phyloP scores from a whole-genome alignment of 2,888 invertebrate species.

The Steromphala cineraria region DNA sequence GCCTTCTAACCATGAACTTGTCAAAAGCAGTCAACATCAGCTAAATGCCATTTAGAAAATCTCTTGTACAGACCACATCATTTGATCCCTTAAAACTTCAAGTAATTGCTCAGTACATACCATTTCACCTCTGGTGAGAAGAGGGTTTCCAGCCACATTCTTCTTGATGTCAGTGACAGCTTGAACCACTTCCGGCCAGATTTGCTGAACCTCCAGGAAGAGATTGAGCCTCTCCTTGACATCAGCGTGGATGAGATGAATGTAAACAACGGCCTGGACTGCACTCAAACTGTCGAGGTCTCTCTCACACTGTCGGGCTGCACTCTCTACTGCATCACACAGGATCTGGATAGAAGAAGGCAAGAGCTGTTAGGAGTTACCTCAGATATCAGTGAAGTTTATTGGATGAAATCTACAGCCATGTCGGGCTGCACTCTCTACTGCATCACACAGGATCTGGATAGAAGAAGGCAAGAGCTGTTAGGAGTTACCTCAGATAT shows the following conservation, averaged over 20 bases:
- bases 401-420: too few relatives aligned
- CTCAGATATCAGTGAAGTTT: too few relatives aligned
- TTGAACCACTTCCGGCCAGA: slow-evolving; percentile 49
- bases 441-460: too few relatives aligned
- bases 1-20: too few relatives aligned
- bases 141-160: slow-evolving; percentile 33
- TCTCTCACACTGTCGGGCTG: slow-evolving; percentile 15
- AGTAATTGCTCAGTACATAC: slow-evolving; percentile 44
- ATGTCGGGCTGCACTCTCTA: slow-evolving; percentile 23
- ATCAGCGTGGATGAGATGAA: slow-evolving; percentile 21
- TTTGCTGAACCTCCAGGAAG: slow-evolving; percentile 48
- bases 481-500: too few relatives aligned
- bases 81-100: too few relatives aligned
- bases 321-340: slow-evolving; percentile 19
- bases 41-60: too few relatives aligned
- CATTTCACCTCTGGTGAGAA: slow-evolving; percentile 45
- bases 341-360: slow-evolving; percentile 21
- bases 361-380: too few relatives aligned
- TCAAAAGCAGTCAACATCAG: too few relatives aligned
- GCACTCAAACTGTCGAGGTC: slow-evolving; percentile 3
- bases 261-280: slow-evolving; percentile 20
- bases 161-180: slow-evolving; percentile 23
- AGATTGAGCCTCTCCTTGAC: slow-evolving; percentile 37
- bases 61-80: too few relatives aligned
- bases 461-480: too few relatives aligned